These are phyloP conservation scores for Oncorhynchus kisutch DNA, from an alignment of 2,113 vertebrate species.

Conservation along the genomic window DNA sequence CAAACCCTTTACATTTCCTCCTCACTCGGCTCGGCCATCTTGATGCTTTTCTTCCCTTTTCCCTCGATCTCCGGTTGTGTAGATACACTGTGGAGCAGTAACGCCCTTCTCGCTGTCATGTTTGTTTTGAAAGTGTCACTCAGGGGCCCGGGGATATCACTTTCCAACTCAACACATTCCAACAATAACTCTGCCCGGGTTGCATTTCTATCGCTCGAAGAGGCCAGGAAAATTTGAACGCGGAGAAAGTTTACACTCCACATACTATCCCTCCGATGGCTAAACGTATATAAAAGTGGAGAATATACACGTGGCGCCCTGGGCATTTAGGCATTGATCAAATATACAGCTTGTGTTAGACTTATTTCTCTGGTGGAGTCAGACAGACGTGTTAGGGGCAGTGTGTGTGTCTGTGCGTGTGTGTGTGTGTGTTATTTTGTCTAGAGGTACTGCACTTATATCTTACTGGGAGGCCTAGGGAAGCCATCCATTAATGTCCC, in stretches of 20 bases:
- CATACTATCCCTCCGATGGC: conserved; percentile 21
- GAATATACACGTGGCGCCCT: conserved; percentile 46
- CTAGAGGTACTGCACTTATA: conserved; percentile 6
- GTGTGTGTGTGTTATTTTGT: conserved; percentile 5
- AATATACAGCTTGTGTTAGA: conserved; percentile 42
- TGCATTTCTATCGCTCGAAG: conserved; percentile 2
- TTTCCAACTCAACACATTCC: conserved; percentile 34
- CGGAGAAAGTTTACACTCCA: conserved; percentile 31
- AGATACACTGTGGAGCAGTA: neutral
- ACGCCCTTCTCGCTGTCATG: conserved; percentile 19
- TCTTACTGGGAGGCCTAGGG: neutral
- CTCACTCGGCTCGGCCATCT: neutral
- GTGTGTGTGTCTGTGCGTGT: conserved; percentile 1
- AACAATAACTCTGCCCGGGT: conserved; percentile 21
- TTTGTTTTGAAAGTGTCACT: conserved; percentile 33
- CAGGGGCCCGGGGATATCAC: conserved; percentile 16
- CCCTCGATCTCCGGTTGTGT: neutral
- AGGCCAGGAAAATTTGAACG: conserved; percentile 18
- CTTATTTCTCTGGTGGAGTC: conserved; percentile 35
- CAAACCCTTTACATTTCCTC: conserved; percentile 35
- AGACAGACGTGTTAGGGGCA: neutral
- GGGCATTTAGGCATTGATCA: conserved; percentile 51
- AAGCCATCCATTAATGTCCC: conserved; percentile 21
- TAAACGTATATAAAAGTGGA: conserved; percentile 47
- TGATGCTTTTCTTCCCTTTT: neutral